Conservation (phyloP, 1,140 invertebrate species). For the Hirudo medicinalis region DNA sequence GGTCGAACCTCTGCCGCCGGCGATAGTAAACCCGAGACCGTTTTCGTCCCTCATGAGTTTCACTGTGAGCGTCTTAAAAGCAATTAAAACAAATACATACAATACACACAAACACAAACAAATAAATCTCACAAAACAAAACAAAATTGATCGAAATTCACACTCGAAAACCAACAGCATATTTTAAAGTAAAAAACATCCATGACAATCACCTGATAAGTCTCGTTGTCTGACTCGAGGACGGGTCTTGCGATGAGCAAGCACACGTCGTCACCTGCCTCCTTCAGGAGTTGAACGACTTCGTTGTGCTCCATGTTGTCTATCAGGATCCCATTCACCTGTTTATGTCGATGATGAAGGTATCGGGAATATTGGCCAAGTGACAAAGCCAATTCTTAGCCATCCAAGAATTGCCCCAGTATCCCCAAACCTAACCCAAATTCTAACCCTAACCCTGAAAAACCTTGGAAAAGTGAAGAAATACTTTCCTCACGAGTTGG, state of each 20-base stretch:
- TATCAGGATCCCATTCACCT: slow-evolving; percentile 58
- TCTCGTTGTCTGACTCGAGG: background rate
- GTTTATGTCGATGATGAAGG: background rate
- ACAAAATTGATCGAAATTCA: too few relatives aligned
- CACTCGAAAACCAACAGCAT: slow-evolving; percentile 11
- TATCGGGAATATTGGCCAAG: background rate
- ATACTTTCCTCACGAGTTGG: too few relatives aligned
- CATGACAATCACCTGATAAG: background rate
- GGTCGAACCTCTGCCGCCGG: slow-evolving; percentile 76
- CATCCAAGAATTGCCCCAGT: background rate
- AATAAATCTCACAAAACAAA: too few relatives aligned
- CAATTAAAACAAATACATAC: too few relatives aligned
- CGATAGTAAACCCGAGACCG: slow-evolving; percentile 84
- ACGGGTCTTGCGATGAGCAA: slow-evolving; percentile 52
- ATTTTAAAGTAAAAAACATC: too few relatives aligned
- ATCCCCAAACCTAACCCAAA: too few relatives aligned
- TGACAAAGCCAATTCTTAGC: background rate
- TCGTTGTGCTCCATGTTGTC: slow-evolving; percentile 82
- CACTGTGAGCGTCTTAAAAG: slow-evolving; percentile 59
- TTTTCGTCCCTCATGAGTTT: slow-evolving; percentile 76
- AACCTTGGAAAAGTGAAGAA: too few relatives aligned
- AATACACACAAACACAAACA: too few relatives aligned
- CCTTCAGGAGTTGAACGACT: slow-evolving; percentile 86
- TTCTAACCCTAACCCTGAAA: too few relatives aligned
- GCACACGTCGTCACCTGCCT: slow-evolving; percentile 64